Percentiles rank a stretch among this genome's conserved stretches.
These are phyloP conservation scores for Chloroclysta siterata DNA, from an alignment of 2,888 invertebrate genomes.

Conservation along the genomic window DNA sequence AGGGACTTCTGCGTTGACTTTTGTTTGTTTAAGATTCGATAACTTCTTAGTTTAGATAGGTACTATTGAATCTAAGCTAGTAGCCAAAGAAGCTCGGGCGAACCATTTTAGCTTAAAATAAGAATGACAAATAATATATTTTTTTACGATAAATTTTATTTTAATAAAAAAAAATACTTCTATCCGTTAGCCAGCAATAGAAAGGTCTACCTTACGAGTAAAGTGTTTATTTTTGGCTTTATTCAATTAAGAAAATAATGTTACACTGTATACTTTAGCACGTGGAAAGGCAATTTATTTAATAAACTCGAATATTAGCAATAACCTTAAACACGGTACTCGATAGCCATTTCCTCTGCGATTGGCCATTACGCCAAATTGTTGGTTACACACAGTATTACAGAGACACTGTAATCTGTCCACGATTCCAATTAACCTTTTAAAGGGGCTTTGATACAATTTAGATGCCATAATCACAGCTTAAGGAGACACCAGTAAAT, in stretches of 20 bases:
- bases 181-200: too few species aligned
- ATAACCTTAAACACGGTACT: conserved; percentile 34
- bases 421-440: conserved; percentile 57
- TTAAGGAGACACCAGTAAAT: not conserved
- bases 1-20: too few species aligned
- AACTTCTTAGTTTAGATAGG: too few species aligned
- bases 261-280: conserved; percentile 8
- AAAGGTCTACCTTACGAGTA: too few species aligned
- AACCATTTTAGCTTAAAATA: too few species aligned
- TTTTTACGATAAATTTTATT: too few species aligned
- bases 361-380: conserved; percentile 42
- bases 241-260: not conserved
- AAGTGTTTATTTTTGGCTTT: not conserved
- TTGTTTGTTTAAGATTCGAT: too few species aligned
- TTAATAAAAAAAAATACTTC: too few species aligned
- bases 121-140: too few species aligned
- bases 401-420: conserved; percentile 68
- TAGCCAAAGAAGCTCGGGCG: too few species aligned
- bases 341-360: conserved; percentile 36
- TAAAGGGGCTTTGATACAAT: conserved; percentile 70
- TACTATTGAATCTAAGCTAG: too few species aligned
- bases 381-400: conserved; percentile 43
- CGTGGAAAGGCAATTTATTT: conserved; percentile 24
- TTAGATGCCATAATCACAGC: conserved; percentile 62
- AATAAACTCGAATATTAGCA: conserved; percentile 26